These are phyloP conservation scores for Emydocephalus ijimae DNA, from an alignment of 2,113 vertebrate species.

Conservation along the genomic window DNA sequence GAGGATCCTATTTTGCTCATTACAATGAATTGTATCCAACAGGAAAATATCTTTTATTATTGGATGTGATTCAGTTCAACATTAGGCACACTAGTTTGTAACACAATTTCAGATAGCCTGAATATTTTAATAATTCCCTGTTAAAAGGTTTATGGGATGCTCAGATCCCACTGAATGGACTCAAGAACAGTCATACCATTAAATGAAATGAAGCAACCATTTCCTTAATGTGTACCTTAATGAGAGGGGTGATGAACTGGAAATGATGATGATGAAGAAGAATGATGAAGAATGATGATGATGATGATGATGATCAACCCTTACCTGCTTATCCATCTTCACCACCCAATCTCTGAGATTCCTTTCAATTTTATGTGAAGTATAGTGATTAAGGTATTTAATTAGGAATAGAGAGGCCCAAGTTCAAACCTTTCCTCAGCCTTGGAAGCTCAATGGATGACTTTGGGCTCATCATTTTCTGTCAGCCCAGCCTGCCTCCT, in stretches of 20 bases:
- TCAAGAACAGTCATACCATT: neutral
- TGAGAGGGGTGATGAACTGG: neutral
- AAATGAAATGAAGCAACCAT: neutral
- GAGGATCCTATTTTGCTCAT: neutral
- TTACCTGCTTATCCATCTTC: neutral
- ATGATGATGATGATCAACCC: neutral
- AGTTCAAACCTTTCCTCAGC: neutral
- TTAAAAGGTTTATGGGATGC: neutral
- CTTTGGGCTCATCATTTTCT: neutral
- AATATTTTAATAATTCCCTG: neutral
- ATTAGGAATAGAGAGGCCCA: neutral
- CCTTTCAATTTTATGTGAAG: neutral
- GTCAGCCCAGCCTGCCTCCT: neutral
- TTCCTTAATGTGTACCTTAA: neutral
- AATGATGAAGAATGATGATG: too few species aligned
- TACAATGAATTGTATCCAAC: neutral
- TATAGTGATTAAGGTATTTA: neutral
- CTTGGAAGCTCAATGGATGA: neutral
- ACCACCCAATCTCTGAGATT: neutral
- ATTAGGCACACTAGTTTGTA: neutral
- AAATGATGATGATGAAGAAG: neutral
- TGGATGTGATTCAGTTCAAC: neutral
- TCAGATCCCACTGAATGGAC: neutral
- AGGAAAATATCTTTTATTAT: neutral
- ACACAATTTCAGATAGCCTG: neutral